These are phyloP conservation scores for Drosophila multiciliata DNA, from an alignment of 2,888 invertebrate genomes.

Conservation along the genomic window DNA sequence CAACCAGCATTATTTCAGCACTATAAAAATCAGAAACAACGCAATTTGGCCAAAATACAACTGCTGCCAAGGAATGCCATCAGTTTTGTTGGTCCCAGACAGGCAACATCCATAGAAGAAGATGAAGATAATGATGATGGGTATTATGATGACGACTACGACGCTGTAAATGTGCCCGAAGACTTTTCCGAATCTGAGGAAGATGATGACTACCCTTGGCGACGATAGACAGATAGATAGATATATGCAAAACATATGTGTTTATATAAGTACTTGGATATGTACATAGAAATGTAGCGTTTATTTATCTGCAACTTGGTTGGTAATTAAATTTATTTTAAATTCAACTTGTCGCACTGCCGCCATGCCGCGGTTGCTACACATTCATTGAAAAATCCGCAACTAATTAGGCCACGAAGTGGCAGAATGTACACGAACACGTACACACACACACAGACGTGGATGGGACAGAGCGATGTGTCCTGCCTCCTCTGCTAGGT, in stretches of 20 bases:
- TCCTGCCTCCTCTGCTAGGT: constrained; percentile 16
- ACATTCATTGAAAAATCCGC: constrained; percentile 73
- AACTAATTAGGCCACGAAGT: constrained; percentile 71
- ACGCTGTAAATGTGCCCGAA: constrained; percentile 13
- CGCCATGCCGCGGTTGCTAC: constrained; percentile 31
- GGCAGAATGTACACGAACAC: constrained; percentile 35
- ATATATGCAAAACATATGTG: constrained; percentile 14
- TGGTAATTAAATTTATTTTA: constrained; percentile 72
- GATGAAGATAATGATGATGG: constrained; percentile 23
- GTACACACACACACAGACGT: background rate
- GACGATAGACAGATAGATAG: constrained; percentile 5
- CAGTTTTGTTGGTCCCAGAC: constrained; percentile 56
- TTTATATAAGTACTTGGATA: constrained; percentile 4
- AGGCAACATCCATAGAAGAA: constrained; percentile 38
- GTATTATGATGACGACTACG: constrained; percentile 33
- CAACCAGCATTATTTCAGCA: constrained; percentile 23
- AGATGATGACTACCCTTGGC: constrained; percentile 41
- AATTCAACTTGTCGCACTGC: constrained; percentile 72
- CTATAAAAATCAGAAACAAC: constrained; percentile 50
- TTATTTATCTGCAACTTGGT: constrained; percentile 63
- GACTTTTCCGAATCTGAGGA: constrained; percentile 40
- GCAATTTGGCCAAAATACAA: constrained; percentile 50
- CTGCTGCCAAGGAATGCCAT: constrained; percentile 39
- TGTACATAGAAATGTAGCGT: constrained; percentile 30
- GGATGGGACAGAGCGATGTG: constrained; percentile 1